Conservation (phyloP, 2,797 vertebrate genomes). For the Manis pentadactyla region DNA sequence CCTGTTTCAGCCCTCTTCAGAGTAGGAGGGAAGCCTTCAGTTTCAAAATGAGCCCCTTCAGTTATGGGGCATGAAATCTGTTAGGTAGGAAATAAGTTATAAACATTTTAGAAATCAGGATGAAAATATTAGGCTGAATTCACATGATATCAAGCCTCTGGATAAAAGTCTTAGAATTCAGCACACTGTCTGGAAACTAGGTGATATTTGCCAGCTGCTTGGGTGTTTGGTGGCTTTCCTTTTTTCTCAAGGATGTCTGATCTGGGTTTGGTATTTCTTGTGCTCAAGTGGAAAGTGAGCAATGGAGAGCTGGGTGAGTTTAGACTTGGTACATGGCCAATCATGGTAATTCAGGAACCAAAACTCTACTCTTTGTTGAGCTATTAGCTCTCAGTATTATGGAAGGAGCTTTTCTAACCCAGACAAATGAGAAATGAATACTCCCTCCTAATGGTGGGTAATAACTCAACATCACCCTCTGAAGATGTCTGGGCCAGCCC, state of each 20-base stretch:
- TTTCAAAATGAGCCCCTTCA: not conserved
- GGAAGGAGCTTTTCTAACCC: slow-evolving; percentile 71
- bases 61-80: not conserved
- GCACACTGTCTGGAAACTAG: not conserved
- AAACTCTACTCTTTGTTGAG: slow-evolving; percentile 62
- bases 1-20: not conserved
- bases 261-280: not conserved
- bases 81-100: not conserved
- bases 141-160: not conserved
- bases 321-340: slow-evolving; percentile 65
- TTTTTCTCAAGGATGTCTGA: not conserved
- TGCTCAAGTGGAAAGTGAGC: not conserved
- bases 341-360: slow-evolving; percentile 71
- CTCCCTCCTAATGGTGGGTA: slow-evolving; percentile 66
- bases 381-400: slow-evolving; percentile 67
- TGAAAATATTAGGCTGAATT: not conserved
- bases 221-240: not conserved
- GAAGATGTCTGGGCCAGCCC: slow-evolving; percentile 65
- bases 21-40: fast-evolving
- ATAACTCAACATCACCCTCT: slow-evolving; percentile 70
- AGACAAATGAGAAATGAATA: slow-evolving; percentile 74
- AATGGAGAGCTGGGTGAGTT: not conserved
- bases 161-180: not conserved
- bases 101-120: not conserved
- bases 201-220: not conserved